phyloP scores from a whole-genome alignment of 2,797 vertebrate genomes.

The Halcyon chelicuti region DNA sequence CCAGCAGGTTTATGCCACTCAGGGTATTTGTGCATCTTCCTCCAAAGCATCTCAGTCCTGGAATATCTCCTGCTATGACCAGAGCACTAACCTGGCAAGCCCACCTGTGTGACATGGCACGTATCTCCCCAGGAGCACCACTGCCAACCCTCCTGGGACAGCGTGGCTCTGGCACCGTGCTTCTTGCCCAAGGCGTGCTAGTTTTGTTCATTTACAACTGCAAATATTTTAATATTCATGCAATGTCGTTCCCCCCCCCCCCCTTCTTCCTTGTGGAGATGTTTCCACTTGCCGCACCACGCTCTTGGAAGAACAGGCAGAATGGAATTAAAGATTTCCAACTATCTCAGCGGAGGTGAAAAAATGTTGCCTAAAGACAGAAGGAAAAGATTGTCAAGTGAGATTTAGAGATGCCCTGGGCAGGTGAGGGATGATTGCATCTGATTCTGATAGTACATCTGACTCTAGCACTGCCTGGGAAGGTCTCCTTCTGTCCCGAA shows the following conservation, averaged over 20 bases:
- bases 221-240: neutral
- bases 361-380: constrained; percentile 69
- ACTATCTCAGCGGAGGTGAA: constrained; percentile 47
- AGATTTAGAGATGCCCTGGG: constrained; percentile 58
- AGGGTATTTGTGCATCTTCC: neutral
- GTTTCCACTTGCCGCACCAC: constrained; percentile 14
- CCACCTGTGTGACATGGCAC: no score
- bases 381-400: constrained; percentile 55
- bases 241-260: neutral
- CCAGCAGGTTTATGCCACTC: neutral
- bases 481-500: neutral
- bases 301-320: constrained; percentile 36
- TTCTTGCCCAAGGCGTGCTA: neutral
- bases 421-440: constrained; percentile 23
- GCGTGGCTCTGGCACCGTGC: neutral
- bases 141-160: neutral
- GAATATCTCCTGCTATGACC: neutral
- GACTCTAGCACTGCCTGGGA: constrained; percentile 11
- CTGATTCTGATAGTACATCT: neutral
- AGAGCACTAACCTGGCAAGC: neutral
- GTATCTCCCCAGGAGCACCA: rapidly evolving
- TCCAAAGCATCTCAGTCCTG: neutral
- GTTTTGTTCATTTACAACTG: neutral
- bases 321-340: constrained; percentile 51
- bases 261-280: neutral